Percentiles rank a stretch among this genome's conserved stretches.
phyloP scores from a whole-genome alignment of 2,113 vertebrate genomes.

The Calonectris borealis region DNA sequence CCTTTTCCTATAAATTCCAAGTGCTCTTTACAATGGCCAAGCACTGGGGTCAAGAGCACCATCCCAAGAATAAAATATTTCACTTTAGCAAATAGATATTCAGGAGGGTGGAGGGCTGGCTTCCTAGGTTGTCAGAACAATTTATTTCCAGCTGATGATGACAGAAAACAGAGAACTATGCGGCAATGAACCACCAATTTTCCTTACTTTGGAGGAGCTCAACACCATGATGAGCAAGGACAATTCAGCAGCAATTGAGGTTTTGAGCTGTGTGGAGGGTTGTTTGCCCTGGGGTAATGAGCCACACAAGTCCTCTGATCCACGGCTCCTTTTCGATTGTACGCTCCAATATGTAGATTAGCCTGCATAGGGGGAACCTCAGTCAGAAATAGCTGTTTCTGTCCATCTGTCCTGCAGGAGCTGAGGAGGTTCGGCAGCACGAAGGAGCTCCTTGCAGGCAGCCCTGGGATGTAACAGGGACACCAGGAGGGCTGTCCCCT shows the following conservation, averaged over 20 bases:
- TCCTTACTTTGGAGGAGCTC: background rate
- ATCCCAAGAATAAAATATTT: background rate
- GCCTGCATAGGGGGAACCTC: fast-evolving
- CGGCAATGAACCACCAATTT: background rate
- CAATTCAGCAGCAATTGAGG: background rate
- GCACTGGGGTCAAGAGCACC: background rate
- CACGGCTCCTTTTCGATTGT: fast-evolving
- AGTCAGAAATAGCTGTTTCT: background rate
- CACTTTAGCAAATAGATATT: background rate
- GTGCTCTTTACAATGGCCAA: background rate
- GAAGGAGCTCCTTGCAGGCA: background rate
- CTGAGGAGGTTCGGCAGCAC: background rate
- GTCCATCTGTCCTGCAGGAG: background rate
- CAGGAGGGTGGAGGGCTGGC: background rate
- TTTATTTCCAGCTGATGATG: background rate
- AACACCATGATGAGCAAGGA: background rate
- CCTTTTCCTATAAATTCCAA: background rate
- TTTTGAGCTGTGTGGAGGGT: background rate
- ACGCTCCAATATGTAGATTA: background rate
- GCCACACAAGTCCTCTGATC: background rate
- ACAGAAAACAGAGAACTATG: background rate
- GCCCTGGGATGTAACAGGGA: background rate
- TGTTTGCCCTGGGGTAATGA: background rate
- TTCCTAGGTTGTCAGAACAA: background rate
- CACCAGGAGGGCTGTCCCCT: background rate